Evolutionary conservation across 2,888 invertebrate genomes (phyloP).

Genomic region (Antheraea yamamai): DNA sequence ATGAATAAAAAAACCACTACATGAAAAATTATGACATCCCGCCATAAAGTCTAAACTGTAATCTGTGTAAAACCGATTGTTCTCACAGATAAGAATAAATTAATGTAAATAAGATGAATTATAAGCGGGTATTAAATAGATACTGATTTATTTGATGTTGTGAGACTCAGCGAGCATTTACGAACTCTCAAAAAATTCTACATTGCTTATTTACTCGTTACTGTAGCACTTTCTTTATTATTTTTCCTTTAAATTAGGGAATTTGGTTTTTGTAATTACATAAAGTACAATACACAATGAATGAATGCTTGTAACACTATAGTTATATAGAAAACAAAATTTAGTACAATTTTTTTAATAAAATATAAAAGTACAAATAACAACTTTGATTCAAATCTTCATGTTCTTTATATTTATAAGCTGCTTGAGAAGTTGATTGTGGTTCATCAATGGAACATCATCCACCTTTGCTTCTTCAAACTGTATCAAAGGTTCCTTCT

Average conservation of each 20-base stretch:
- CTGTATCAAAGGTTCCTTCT: slow-evolving; percentile 35
- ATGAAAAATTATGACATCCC: too few species aligned
- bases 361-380: slow-evolving; percentile 29
- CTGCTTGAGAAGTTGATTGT: slow-evolving; percentile 55
- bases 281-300: too few species aligned
- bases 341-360: slow-evolving; percentile 31
- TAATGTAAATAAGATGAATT: too few species aligned
- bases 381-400: slow-evolving; percentile 28
- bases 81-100: not conserved
- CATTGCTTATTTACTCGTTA: not conserved
- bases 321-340: slow-evolving; percentile 30
- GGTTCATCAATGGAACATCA: slow-evolving; percentile 25
- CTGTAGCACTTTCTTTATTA: not conserved
- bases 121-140: too few species aligned
- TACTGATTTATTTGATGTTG: too few species aligned
- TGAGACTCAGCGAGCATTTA: too few species aligned
- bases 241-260: not conserved
- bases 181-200: too few species aligned
- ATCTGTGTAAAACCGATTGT: too few species aligned
- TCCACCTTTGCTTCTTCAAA: slow-evolving; percentile 39
- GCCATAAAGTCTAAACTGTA: too few species aligned
- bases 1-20: too few species aligned
- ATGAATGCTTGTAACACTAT: too few species aligned
- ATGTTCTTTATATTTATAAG: slow-evolving; percentile 52
- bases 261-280: not conserved